These are phyloP conservation scores for Plebejus anna DNA, from an alignment of 2,888 invertebrate species.

Conservation along the genomic window DNA sequence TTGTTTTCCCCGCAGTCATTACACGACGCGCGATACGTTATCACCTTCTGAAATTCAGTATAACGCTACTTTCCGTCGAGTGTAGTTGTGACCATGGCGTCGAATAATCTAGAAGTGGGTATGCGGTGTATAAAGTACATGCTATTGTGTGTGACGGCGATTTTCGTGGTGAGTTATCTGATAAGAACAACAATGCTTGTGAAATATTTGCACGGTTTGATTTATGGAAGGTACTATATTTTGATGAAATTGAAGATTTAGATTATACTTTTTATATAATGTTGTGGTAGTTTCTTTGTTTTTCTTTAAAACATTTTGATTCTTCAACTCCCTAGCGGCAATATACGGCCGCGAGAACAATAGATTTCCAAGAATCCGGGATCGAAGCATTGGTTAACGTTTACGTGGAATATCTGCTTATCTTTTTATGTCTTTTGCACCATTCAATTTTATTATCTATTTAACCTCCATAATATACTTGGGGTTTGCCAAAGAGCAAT, in stretches of 20 bases:
- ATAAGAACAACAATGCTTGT: neutral
- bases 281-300: neutral
- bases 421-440: neutral
- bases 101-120: constrained; percentile 78
- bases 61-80: constrained; percentile 37
- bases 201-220: neutral
- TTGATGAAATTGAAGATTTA: neutral
- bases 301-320: neutral
- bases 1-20: constrained; percentile 43
- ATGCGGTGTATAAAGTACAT: constrained; percentile 89
- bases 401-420: neutral
- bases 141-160: constrained; percentile 86
- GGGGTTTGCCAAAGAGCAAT: too few relatives aligned
- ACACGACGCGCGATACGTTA: constrained; percentile 44
- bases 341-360: too few relatives aligned
- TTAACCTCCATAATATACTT: neutral
- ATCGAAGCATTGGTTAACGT: neutral
- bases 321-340: too few relatives aligned
- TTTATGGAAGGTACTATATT: neutral
- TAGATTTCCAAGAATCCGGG: too few relatives aligned
- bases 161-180: constrained; percentile 85
- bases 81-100: constrained; percentile 53
- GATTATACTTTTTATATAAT: neutral
- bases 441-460: too few relatives aligned
- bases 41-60: constrained; percentile 47